Evolutionary conservation across 2,113 vertebrate genomes (phyloP), one percentile per base, ranked within the genome.

Genomic region (Triplophysa tibetana): DNA sequence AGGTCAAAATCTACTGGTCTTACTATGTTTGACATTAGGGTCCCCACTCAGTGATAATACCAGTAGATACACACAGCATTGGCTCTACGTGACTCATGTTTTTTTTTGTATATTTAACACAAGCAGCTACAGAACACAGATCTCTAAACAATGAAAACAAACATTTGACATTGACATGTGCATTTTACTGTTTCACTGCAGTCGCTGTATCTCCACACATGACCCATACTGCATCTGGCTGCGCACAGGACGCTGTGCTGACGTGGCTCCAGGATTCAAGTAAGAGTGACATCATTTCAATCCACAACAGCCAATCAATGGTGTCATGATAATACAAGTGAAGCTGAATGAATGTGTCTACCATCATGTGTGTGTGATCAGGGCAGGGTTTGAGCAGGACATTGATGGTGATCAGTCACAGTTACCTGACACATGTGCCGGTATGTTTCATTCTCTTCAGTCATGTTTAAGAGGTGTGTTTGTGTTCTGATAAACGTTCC

Each of bases 221-320:
- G 93, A 94, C 81, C 93, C 93, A 0, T 94, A 94, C 86, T 94
- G 93, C 29, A 90, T 92, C 61, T 94, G 93, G 93, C 87, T 91
- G 9, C 85, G 79, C 56, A 85, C 86, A 0, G 90, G 86, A 21
- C 87, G 87, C 72, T 94, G 93, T 43, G 85, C 87, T 81, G 87
- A 86, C 16, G 83, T 89, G 74, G 50, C 84, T 26, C 84, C 85
- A 0, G 82, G 88, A 11, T 84, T 85, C 56, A 88, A 91, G 93
- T 94, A 83, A 90, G 87, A 21, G 26, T 78, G 52, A 69, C 76
- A 48, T 78, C 75, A 70, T 38, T 79, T 78, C 56, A 70, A 17
- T 33, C 8, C 4, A n/a, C 24, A 66, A 26, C 61, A 70, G 5
- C n/a, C 68, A 70, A 50, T 58, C 52, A 19, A 24, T 56, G 70